These are phyloP conservation scores for Tachystola acroxantha DNA, from an alignment of 2,888 invertebrate species.

Conservation along the genomic window DNA sequence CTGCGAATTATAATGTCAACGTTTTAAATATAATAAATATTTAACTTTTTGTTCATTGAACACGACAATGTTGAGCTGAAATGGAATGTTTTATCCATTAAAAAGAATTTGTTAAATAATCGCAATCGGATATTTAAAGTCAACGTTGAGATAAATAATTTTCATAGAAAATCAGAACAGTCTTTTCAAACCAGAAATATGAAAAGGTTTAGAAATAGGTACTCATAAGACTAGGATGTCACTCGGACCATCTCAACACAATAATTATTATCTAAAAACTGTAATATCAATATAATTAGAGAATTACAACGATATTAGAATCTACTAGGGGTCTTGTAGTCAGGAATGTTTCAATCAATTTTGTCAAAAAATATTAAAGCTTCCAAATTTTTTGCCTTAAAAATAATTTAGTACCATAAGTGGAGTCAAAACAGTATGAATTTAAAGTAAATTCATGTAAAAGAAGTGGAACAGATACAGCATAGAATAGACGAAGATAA, in stretches of 20 bases:
- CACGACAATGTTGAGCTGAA: conserved; percentile 2
- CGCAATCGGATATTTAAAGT: conserved; percentile 18
- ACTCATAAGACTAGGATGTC: conserved; percentile 53
- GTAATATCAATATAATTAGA: conserved; percentile 40
- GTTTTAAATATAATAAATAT: conserved; percentile 6
- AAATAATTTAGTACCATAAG: conserved; percentile 20
- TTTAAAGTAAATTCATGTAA: conserved; percentile 5
- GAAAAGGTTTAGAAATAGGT: conserved; percentile 22
- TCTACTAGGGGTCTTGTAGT: conserved; percentile 15
- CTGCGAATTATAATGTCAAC: conserved; percentile 28
- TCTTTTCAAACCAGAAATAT: conserved; percentile 53
- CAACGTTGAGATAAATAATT: conserved; percentile 15
- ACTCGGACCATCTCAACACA: conserved; percentile 31
- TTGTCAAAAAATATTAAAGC: conserved; percentile 23
- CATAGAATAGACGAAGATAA: conserved; percentile 11
- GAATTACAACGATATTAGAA: conserved; percentile 14
- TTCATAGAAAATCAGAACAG: conserved; percentile 51
- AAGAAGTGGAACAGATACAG: conserved; percentile 13
- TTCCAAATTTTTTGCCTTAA: conserved; percentile 12
- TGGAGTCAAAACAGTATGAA: conserved; percentile 13
- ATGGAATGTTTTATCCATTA: conserved; percentile 6
- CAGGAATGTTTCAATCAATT: conserved; percentile 22
- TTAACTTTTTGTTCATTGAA: not conserved
- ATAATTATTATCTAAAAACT: conserved; percentile 24
- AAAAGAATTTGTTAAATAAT: conserved; percentile 8